Conservation (phyloP, 2,797 vertebrate genomes). For the Coreius guichenoti region DNA sequence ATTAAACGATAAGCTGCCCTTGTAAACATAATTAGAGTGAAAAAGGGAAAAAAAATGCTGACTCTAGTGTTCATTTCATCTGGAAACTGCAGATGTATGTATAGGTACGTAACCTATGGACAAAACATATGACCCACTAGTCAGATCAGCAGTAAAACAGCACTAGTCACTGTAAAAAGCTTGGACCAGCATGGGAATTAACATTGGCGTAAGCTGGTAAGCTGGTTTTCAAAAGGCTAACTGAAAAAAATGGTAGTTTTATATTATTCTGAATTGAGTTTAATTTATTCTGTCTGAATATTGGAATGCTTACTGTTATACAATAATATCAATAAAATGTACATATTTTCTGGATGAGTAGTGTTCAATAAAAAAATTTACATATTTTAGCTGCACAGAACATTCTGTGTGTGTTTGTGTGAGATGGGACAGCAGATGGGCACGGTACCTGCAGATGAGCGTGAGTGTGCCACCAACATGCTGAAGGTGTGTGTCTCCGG, state of each 20-base stretch:
- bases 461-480: slow-evolving; percentile 64
- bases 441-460: slow-evolving; percentile 79
- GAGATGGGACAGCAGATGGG: slow-evolving; percentile 2
- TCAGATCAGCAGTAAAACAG: background rate
- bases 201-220: background rate
- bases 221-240: background rate
- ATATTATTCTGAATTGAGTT: background rate
- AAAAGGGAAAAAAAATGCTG: too few species aligned
- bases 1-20: background rate
- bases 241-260: background rate
- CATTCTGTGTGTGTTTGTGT: slow-evolving; percentile 1
- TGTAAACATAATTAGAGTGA: background rate
- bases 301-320: background rate
- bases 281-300: background rate
- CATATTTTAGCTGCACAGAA: background rate
- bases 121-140: background rate
- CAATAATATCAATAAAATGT: background rate
- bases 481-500: slow-evolving; percentile 61
- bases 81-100: background rate
- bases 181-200: background rate
- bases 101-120: background rate
- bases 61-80: background rate
- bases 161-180: background rate
- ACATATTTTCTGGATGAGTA: background rate
- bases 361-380: background rate